Percentiles rank a stretch among this genome's conserved stretches.
Evolutionary conservation across 2,113 vertebrate species (phyloP).

Genomic region (Xiphophorus hellerii): DNA sequence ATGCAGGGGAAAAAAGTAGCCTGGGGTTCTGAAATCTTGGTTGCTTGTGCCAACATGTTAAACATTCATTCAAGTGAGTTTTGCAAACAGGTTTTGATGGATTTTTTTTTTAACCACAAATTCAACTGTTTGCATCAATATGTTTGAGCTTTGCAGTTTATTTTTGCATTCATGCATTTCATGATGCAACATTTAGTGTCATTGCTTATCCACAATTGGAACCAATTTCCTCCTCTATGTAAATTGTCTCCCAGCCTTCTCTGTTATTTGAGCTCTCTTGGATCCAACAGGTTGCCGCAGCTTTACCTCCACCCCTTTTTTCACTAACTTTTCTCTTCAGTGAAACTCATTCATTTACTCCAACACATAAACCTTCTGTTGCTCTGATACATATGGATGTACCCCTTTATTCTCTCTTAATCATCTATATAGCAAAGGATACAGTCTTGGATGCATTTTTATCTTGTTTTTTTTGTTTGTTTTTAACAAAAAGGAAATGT

Average conservation of each 20-base stretch:
- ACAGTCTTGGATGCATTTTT: slow-evolving; percentile 47
- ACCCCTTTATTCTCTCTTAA: slow-evolving; percentile 15
- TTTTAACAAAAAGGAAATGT: slow-evolving; percentile 49
- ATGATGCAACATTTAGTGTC: slow-evolving; percentile 48
- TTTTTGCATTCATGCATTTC: neutral
- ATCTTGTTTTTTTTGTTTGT: slow-evolving; percentile 33
- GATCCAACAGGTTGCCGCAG: slow-evolving; percentile 74
- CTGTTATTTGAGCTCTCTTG: slow-evolving; percentile 37
- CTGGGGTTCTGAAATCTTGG: slow-evolving; percentile 5
- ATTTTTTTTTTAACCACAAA: neutral
- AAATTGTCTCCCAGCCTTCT: slow-evolving; percentile 1
- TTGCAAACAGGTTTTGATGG: neutral
- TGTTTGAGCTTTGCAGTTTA: neutral
- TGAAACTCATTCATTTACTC: slow-evolving; percentile 64
- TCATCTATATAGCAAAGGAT: slow-evolving; percentile 33
- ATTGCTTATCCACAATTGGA: slow-evolving; percentile 37
- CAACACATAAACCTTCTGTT: slow-evolving; percentile 42
- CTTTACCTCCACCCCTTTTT: slow-evolving; percentile 61
- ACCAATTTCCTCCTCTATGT: slow-evolving; percentile 13
- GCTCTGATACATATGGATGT: slow-evolving; percentile 36
- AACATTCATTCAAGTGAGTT: neutral
- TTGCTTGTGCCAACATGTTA: slow-evolving; percentile 13
- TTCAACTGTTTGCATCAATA: neutral
- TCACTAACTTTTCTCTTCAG: slow-evolving; percentile 57
- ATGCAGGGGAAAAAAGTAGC: neutral